These are phyloP conservation scores for Marmota monax DNA, from an alignment of 2,113 vertebrate genomes.

Conservation along the genomic window DNA sequence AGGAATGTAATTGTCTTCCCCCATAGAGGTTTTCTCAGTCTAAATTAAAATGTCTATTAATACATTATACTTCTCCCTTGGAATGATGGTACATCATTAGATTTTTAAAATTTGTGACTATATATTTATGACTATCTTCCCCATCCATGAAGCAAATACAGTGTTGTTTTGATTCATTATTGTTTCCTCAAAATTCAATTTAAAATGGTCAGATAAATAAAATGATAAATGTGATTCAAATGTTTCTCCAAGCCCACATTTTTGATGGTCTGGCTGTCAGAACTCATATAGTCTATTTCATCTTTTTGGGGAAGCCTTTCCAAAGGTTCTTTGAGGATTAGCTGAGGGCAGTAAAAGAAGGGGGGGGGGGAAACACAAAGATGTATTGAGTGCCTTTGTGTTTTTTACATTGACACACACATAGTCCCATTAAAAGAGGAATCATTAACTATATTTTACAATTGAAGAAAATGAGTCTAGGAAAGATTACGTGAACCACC, in stretches of 20 bases:
- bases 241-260: background rate
- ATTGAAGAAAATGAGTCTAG: background rate
- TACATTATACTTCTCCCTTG: background rate
- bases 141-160: background rate
- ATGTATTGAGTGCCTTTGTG: background rate
- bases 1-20: background rate
- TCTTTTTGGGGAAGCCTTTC: background rate
- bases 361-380: background rate
- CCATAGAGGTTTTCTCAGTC: background rate
- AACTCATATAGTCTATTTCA: background rate
- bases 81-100: background rate
- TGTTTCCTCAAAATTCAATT: background rate
- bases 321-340: background rate
- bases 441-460: background rate
- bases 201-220: background rate
- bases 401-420: background rate
- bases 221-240: background rate
- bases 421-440: background rate
- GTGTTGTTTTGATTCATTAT: background rate
- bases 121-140: background rate
- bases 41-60: background rate
- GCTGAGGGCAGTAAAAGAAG: background rate
- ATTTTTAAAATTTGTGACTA: background rate
- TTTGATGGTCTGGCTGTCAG: background rate
- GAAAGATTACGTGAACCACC: background rate